Conservation (phyloP, 2,113 vertebrate genomes). For the Periophthalmus modestus region DNA sequence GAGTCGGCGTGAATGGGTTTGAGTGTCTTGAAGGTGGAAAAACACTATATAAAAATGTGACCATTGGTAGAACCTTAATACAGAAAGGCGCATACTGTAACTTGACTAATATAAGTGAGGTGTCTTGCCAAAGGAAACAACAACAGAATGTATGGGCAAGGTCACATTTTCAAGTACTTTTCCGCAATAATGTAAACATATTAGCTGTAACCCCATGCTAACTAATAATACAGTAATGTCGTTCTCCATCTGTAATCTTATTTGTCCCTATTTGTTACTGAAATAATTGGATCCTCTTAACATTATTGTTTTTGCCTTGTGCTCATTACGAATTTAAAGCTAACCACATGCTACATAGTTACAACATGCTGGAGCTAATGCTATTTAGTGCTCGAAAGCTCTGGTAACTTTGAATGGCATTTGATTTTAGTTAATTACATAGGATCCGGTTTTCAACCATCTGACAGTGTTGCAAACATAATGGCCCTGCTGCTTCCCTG, state of each 20-base stretch:
- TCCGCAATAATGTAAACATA: not conserved
- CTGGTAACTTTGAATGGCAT: constrained; percentile 1
- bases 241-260: not conserved
- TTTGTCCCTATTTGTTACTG: not conserved
- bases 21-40: too few relatives aligned
- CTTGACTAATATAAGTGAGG: too few relatives aligned
- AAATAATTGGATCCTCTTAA: not conserved
- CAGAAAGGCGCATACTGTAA: too few relatives aligned
- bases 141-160: too few relatives aligned
- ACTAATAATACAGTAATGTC: too few relatives aligned
- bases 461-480: constrained; percentile 28
- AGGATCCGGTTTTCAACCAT: constrained; percentile 16
- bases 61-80: too few relatives aligned
- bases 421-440: constrained; percentile 15
- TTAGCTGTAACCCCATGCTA: not conserved
- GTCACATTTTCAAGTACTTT: too few relatives aligned
- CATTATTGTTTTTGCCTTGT: not conserved
- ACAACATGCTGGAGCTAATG: not conserved
- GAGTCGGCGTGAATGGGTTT: too few relatives aligned
- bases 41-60: too few relatives aligned
- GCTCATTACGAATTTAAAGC: not conserved
- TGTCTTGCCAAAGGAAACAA: too few relatives aligned
- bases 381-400: not conserved
- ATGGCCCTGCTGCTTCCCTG: constrained; percentile 25
- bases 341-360: not conserved